Base-by-base conservation (phyloP, 2,797 vertebrate genomes). In the Sciurus carolinensis region DNA sequence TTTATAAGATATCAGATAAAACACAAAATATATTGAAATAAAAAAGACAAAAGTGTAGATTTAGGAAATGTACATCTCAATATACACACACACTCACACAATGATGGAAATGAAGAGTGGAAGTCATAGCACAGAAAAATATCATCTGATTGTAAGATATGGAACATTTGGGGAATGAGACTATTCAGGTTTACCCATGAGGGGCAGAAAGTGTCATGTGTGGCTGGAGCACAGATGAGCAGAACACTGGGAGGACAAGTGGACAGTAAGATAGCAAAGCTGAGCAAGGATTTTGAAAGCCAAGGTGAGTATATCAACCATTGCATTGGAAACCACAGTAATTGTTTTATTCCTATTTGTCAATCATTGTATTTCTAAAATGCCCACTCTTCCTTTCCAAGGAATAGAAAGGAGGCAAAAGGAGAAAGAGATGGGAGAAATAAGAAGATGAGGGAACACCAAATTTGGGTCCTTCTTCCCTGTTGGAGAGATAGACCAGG, bases 201-300 rank as follows among this genome's bases (percentile, higher is more conserved):
- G 39, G 39, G 39, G 39, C 39, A 39, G 5, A 20, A 50, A 4
- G 10, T 33, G 10, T 3, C 15, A 54, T 13, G 3, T 1, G 1
- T 57, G 33, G 2, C 13, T 28, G 24, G 20, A 67, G 0, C 11
- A 47, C 0, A 0, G 3, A n/a, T 14, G 3, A 4, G 5, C 18
- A 36, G 3, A 75, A 24, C 28, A 36, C 1, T 11, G 10, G 14
- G n/a, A 10, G 6, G 6, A 52, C 26, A 47, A 20, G 17, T 28
- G 7, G 17, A 50, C 77, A 73, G 3, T 2, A 42, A 33, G n/a
- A 67, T 30, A 8, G 1, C 17, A 7, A 26, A 2, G 9, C 30
- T 4, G 10, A 9, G 6, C 42, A 2, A 4, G 24, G 24, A 10
- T 5, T 44, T 47, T 24, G 26, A 91, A 18, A 42, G 17, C 24